Conservation (phyloP, 2,113 vertebrate genomes). For the Cyprinus carpio region DNA sequence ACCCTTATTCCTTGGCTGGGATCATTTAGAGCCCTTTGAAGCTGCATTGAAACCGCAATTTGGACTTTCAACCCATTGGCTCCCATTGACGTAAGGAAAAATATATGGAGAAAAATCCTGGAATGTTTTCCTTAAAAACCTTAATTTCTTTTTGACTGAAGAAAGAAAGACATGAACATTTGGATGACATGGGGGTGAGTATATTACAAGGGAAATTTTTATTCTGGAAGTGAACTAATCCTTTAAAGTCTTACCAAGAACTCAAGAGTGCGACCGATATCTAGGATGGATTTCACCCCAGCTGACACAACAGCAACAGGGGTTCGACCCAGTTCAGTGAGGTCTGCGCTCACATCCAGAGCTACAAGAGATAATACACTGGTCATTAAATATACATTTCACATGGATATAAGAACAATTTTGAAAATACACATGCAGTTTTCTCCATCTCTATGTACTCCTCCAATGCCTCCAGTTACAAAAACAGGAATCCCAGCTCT, state of each 20-base stretch:
- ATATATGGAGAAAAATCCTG: too few species aligned
- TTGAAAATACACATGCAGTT: slow-evolving; percentile 75
- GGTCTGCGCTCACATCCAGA: slow-evolving; percentile 88
- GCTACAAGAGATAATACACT: slow-evolving; percentile 66
- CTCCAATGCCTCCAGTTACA: slow-evolving; percentile 88
- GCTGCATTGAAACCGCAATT: too few species aligned
- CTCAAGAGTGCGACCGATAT: slow-evolving; percentile 88
- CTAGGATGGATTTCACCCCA: slow-evolving; percentile 89
- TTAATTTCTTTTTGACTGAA: too few species aligned
- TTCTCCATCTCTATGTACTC: slow-evolving; percentile 85
- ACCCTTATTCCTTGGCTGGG: too few species aligned
- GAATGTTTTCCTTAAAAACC: neutral
- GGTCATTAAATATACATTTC: neutral
- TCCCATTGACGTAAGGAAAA: too few species aligned
- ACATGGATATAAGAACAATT: neutral
- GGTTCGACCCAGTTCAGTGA: slow-evolving; percentile 87
- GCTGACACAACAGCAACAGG: slow-evolving; percentile 86
- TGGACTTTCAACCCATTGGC: too few species aligned
- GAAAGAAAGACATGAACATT: too few species aligned
- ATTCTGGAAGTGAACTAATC: neutral
- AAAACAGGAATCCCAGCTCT: slow-evolving; percentile 83
- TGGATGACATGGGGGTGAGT: too few species aligned
- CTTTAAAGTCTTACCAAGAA: slow-evolving; percentile 77
- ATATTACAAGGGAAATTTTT: neutral
- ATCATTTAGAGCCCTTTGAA: too few species aligned